Evolutionary conservation across 2,888 invertebrate species (phyloP), one percentile per base, ranked within the genome.

Genomic region (Hyalella azteca): DNA sequence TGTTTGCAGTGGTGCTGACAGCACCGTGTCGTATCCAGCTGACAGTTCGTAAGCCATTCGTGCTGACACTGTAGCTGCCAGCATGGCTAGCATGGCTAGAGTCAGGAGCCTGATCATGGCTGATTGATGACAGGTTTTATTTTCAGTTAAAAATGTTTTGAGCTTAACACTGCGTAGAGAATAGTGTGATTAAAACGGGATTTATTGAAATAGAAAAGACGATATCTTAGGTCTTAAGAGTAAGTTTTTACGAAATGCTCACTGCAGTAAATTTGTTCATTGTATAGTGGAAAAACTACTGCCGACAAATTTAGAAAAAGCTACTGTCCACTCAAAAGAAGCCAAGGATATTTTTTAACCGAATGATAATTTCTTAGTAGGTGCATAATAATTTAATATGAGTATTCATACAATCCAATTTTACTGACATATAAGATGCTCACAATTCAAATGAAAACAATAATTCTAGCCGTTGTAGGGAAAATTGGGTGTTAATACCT

Each of bases 41-140:
- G 85, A 81, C 29, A 85, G 80, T 29, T 79, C 54, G 81, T 82
- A 85, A 32, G 85, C 84, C 81, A 81, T 80, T 32, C 81, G 76
- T 77, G 83, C 83, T 36, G 77, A 19, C 66, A 73, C 80, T 32
- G 59, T 49, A 26, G 82, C 60, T 40, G 49, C 59, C 40, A 81
- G 60, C 36, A 48, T 41, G 9, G 49, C 40, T 29, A 81, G 32
- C 40, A 77, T 29, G 9, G 77, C 19, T 39, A 48, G 48, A 40
- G 40, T 40, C 11, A 73, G 5, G 49, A 32, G 60, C 19, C 29
- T 41, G 48, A 66, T 77, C 49, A 49, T 49, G 13, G 49, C 22
- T 13, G 2, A 22, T 7, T 11, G 45, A 11, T 7, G 15, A 11
- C 9, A 11, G 45, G 45, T 45, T 45, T 7, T 7, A 15, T 7